Conservation (phyloP, 2,888 invertebrate genomes). For the Zele albiditarsus region DNA sequence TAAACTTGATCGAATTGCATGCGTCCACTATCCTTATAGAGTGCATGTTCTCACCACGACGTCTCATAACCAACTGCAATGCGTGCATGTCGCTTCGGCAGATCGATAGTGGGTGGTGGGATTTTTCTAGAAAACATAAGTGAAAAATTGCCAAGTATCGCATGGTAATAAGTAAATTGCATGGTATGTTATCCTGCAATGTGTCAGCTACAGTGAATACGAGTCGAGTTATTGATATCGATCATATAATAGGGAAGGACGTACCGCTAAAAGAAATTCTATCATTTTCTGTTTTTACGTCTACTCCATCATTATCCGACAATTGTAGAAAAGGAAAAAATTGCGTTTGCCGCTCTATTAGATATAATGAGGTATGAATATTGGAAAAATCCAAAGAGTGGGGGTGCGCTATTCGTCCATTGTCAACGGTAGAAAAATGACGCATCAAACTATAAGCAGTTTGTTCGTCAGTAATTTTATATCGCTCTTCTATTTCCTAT, state of each 20-base stretch:
- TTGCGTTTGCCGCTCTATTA: neutral
- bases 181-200: neutral
- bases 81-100: slow-evolving; percentile 10
- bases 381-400: neutral
- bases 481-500: neutral
- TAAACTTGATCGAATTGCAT: no score
- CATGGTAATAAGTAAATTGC: neutral
- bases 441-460: neutral
- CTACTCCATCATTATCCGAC: neutral
- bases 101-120: neutral
- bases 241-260: neutral
- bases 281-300: neutral
- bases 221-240: neutral
- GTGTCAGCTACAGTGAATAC: neutral
- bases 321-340: neutral
- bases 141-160: neutral
- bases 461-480: neutral
- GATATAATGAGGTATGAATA: neutral
- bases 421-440: neutral
- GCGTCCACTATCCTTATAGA: neutral
- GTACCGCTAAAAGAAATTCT: no score
- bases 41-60: neutral
- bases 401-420: neutral
- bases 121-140: neutral
- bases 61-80: neutral